Evolutionary conservation across 2,888 invertebrate species (phyloP), one percentile per base, ranked within the genome.

Genomic region (Lissocephala sabroskyi): DNA sequence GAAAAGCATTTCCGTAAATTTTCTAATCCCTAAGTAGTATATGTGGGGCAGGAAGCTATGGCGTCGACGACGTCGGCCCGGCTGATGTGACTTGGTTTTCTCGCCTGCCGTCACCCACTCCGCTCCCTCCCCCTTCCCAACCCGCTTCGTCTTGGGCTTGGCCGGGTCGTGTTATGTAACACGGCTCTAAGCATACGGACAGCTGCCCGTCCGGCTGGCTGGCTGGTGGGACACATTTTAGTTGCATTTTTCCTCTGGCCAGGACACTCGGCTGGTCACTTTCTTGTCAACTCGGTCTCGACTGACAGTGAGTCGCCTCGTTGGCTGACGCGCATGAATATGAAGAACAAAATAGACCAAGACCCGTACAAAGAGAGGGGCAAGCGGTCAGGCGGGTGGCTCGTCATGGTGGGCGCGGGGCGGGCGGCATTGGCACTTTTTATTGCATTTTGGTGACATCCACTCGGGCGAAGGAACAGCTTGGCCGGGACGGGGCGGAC

Each of bases 11-110:
- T 74, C 75, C 65, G 70, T 77, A 71, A 71, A 75, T 73, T n/a
- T 78, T 78, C 76, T 71, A 73, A 78, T 78, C 78, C 71, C 66
- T 75, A 78, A 73, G 76, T 73, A 73, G n/a, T n/a, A n/a, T n/a
- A n/a, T n/a, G n/a, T 77, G 78, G 71, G 78, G 70, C 65, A 65
- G 59, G 66, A 64, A 78, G 64, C n/a, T n/a, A n/a, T n/a, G n/a
- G n/a, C n/a, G n/a, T n/a, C n/a, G n/a, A n/a, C n/a, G n/a, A n/a
- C 71, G 54, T 74, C 68, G 64, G 59, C 51, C n/a, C 52, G 57
- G 41, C 40, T 35, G 30, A 42, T 26, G 52, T 73, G 64, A 10
- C 30, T 41, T 30, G 23, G 11, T 18, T 11, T 28, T 13, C 39
- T 11, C 9, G 4, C n/a, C n/a, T n/a, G n/a, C n/a, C n/a, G n/a